Evolutionary conservation across 2,888 invertebrate genomes (phyloP).

Genomic region (Drosophila algonquin): DNA sequence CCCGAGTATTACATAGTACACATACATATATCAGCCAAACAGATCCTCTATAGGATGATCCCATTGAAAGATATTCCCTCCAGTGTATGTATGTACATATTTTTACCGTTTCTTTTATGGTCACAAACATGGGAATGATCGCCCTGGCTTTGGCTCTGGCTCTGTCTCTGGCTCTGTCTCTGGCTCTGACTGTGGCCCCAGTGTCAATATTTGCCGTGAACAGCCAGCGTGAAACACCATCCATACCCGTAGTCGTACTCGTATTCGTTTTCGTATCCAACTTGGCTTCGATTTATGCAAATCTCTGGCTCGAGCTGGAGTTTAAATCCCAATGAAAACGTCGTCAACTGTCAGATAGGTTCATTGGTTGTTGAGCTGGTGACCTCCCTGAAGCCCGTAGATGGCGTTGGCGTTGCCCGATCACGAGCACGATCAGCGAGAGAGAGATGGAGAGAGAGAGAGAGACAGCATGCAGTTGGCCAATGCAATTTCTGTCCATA

Average conservation of each 20-base stretch:
- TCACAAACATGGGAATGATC: slow-evolving; percentile 52
- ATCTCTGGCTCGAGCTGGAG: slow-evolving; percentile 34
- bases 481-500: slow-evolving; percentile 13
- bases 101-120: slow-evolving; percentile 63
- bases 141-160: no score
- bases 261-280: slow-evolving; percentile 31
- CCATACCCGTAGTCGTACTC: slow-evolving; percentile 8
- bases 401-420: slow-evolving; percentile 72
- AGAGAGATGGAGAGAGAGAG: background rate
- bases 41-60: background rate
- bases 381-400: slow-evolving; percentile 66
- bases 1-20: background rate
- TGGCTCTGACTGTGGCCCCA: slow-evolving; percentile 2
- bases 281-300: slow-evolving; percentile 48
- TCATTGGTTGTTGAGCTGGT: slow-evolving; percentile 31
- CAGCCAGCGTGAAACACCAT: slow-evolving; percentile 16
- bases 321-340: slow-evolving; percentile 43
- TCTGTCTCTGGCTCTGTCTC: background rate
- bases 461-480: background rate
- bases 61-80: background rate
- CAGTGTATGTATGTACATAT: slow-evolving; percentile 25
- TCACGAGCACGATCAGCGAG: slow-evolving; percentile 54
- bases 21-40: no score
- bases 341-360: slow-evolving; percentile 33
- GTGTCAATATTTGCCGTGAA: slow-evolving; percentile 65